Base-by-base conservation (phyloP, 2,888 invertebrate genomes). In the Rambutsinella grinnellia region DNA sequence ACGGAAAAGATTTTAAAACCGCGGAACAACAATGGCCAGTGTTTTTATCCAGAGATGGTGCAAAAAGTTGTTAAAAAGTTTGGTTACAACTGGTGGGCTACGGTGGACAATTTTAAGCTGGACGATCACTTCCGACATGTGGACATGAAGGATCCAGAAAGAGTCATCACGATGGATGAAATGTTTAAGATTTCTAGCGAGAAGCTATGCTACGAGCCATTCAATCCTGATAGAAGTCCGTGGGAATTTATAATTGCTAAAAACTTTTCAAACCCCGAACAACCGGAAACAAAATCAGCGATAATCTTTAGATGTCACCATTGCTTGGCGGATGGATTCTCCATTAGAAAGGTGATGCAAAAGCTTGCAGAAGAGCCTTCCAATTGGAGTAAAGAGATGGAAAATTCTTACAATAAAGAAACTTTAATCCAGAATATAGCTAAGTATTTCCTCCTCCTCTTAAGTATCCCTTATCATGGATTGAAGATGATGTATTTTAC, bases 11-110 rank as follows among this genome's bases (percentile, higher is more conserved):
- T 54, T 10, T 6, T 54, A 15, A 21, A 15, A 54, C 54, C 54
- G 3, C 17, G 23, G 15, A 23, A 54, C 3, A 54, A 54, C 15
- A 21, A 15, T 21, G 54, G 54, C 19, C 19, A 54, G 15, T 54
- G 54, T 54, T 3, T 8, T 24, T 75, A 75, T 49, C 75, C 75
- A 6, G 75, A 75, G 51, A 17, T 75, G n/a, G 57, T 51, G 2
- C 75, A 75, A 23, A 75, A 36, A 28, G 49, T 75, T 62, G 68
- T 75, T 5, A 61, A 1, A 10, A 61, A 68, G 27, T 75, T 67
- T 68, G 75, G 75, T 3, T 75, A 68, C 51, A 68, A 51, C 8
- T 75, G 66, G 61, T 75, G 68, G 67, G 24, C 23, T 19, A 56
- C 54, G 44, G 47, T 67, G n/a, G 75, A 75, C 36, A 51, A 75